Evolutionary conservation across 2,797 vertebrate genomes (phyloP), one percentile per base, ranked within the genome.

Genomic region (Aplochiton taeniatus): DNA sequence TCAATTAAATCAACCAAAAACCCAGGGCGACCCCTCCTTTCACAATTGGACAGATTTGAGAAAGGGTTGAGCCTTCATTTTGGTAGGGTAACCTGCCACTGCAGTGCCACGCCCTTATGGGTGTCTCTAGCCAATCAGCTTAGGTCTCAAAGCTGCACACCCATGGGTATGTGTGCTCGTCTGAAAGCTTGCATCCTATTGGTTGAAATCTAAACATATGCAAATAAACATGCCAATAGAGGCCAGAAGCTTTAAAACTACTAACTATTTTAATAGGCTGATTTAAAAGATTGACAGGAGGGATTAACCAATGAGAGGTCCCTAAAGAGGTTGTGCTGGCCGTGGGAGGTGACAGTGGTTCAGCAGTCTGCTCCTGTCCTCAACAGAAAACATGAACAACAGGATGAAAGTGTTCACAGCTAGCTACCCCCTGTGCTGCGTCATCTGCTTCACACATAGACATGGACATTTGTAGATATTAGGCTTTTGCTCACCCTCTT

Each of bases 371-470:
- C 78, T 83, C 70, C 88, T 83, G 83, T 85, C 85, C 82, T 89
- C 81, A 82, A 82, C 83, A 85, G 77, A 44, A 68, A 78, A 79
- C 64, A 66, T 69, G 74, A 70, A 76, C 53, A 72, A 82, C 10
- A 63, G 48, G 83, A 79, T 77, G 61, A 73, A 65, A 65, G 66
- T 75, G 65, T 79, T 83, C 85, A 89, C 85, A 90, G 87, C 86
- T 80, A 69, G 81, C 85, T 85, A 87, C 89, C 88, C 88, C 87
- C 82, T 67, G 81, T 91, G 89, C 85, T 88, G 89, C 85, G 88
- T 88, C 84, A 77, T 85, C 85, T 88, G 82, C 88, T 90, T 84
- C 75, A 86, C 87, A 90, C 88, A 91, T 89, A 85, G 89, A 89
- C 87, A 89, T 87, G 86, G 88, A 89, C 87, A 89, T 78, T 76